These are phyloP conservation scores for Dicyema japonicum DNA, from an alignment of 1,140 invertebrate species.

Conservation along the genomic window DNA sequence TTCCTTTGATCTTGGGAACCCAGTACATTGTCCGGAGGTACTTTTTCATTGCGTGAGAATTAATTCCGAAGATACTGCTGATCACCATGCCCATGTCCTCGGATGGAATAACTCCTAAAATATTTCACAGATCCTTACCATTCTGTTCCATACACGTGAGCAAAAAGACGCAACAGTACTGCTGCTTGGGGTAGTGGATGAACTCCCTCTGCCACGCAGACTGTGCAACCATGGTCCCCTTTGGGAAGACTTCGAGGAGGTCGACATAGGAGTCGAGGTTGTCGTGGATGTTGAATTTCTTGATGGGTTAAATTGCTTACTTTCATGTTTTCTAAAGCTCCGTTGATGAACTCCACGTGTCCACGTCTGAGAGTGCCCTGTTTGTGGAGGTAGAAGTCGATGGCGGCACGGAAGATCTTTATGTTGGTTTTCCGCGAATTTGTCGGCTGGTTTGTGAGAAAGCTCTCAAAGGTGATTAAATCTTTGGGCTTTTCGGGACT, in stretches of 20 bases:
- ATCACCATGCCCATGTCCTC: slow-evolving; percentile 45
- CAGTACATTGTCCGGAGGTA: slow-evolving; percentile 73
- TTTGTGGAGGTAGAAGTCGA: background rate
- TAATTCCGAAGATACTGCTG: slow-evolving; percentile 42
- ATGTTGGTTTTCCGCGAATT: too few species aligned
- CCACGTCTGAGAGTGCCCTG: slow-evolving; percentile 22
- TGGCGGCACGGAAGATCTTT: slow-evolving; percentile 1
- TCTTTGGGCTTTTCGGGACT: too few species aligned
- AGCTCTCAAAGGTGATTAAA: too few species aligned
- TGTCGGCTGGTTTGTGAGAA: too few species aligned
- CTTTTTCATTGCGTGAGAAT: slow-evolving; percentile 41
- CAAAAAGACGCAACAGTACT: slow-evolving; percentile 49
- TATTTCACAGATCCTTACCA: slow-evolving; percentile 22
- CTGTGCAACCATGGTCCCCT: slow-evolving; percentile 45
- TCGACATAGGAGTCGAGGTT: slow-evolving; percentile 65
- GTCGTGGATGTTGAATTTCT: slow-evolving; percentile 42
- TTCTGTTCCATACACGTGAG: slow-evolving; percentile 60
- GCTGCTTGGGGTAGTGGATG: slow-evolving; percentile 66
- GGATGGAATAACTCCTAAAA: slow-evolving; percentile 51
- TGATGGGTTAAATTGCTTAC: too few species aligned
- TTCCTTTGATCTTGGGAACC: slow-evolving; percentile 80
- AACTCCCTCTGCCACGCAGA: slow-evolving; percentile 33
- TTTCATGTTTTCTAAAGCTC: slow-evolving; percentile 50
- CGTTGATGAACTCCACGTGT: slow-evolving; percentile 65
- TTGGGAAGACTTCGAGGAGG: slow-evolving; percentile 56